Conservation (phyloP, 2,113 vertebrate genomes). For the Montifringilla adamsi region DNA sequence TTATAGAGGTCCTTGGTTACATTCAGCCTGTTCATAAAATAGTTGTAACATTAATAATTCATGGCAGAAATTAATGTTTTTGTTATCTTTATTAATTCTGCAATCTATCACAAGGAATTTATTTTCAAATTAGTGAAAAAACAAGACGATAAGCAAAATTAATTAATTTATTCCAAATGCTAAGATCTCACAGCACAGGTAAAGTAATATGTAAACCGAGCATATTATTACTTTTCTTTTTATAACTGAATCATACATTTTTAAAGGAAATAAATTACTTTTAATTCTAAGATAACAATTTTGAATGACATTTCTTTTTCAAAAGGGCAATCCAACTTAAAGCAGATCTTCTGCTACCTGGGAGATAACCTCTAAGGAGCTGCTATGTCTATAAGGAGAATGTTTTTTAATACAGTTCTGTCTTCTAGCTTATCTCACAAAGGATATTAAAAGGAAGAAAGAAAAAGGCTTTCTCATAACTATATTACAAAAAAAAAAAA, state of each 20-base stretch:
- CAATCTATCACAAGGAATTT: not conserved
- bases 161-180: not conserved
- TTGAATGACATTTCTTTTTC: not conserved
- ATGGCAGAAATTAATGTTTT: not conserved
- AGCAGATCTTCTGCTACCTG: not conserved
- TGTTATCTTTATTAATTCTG: not conserved
- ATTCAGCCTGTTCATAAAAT: not conserved
- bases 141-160: not conserved
- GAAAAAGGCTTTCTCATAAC: not conserved
- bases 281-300: not conserved
- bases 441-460: not conserved
- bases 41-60: not conserved
- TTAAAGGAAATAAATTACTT: not conserved
- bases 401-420: not conserved
- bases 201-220: not conserved
- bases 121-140: not conserved
- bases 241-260: not conserved
- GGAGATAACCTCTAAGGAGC: not conserved
- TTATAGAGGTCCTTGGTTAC: not conserved
- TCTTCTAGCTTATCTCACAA: not conserved
- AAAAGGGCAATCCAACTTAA: not conserved
- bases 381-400: not conserved
- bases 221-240: not conserved
- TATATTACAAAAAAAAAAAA: not conserved
- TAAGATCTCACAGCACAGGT: not conserved